Evolutionary conservation across 2,797 vertebrate species (phyloP).

Genomic region (Pitangus sulphuratus): DNA sequence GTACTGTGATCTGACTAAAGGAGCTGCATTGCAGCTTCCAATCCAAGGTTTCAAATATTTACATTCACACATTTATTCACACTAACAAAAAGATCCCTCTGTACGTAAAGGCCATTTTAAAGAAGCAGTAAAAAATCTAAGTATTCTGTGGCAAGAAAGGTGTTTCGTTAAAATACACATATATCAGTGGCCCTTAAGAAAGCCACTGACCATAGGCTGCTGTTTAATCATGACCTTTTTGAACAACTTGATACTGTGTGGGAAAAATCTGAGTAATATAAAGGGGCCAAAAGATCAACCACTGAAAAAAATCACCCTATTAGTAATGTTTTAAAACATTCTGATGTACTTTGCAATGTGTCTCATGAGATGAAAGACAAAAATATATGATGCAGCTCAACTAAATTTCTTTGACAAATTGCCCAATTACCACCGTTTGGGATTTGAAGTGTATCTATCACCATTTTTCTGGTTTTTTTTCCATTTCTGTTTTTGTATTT

Average conservation of each 20-base stretch:
- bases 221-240: not conserved
- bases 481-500: not conserved
- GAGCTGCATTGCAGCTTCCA: slow-evolving; percentile 24
- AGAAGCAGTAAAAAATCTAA: not conserved
- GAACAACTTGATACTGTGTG: not conserved
- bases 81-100: slow-evolving; percentile 1
- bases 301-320: not conserved
- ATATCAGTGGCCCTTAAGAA: not conserved
- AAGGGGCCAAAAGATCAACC: not conserved
- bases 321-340: not conserved
- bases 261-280: not conserved
- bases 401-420: slow-evolving; percentile 18
- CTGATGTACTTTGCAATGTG: not conserved
- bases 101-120: not conserved
- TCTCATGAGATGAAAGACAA: slow-evolving; percentile 15
- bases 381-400: not conserved
- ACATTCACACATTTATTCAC: slow-evolving; percentile 55
- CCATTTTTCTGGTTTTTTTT: not conserved
- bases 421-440: not conserved
- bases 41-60: slow-evolving; percentile 43
- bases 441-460: not conserved
- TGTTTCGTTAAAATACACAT: slow-evolving; percentile 7
- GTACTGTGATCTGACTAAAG: slow-evolving; percentile 1
- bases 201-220: not conserved
- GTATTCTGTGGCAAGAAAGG: not conserved